Percentiles rank a stretch among this genome's conserved stretches.
These are phyloP conservation scores for Ctena decussata DNA, from an alignment of 2,888 invertebrate species.

Conservation along the genomic window DNA sequence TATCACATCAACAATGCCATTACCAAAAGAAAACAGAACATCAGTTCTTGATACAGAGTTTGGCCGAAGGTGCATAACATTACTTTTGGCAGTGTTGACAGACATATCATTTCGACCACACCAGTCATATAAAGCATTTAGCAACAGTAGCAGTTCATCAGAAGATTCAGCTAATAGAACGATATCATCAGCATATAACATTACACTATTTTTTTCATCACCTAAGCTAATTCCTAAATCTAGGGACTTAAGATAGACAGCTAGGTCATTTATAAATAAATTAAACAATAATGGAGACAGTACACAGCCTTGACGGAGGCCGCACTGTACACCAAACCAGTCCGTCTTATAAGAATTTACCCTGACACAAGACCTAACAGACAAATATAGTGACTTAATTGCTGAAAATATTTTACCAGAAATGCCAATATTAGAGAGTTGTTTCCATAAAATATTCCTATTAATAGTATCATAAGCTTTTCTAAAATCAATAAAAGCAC, in stretches of 20 bases:
- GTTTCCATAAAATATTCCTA: slow-evolving; percentile 20
- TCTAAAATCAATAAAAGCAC: slow-evolving; percentile 38
- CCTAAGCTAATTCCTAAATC: slow-evolving; percentile 32
- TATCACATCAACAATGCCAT: neutral
- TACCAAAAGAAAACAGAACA: neutral
- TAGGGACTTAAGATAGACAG: slow-evolving; percentile 25
- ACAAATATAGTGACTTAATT: slow-evolving; percentile 24
- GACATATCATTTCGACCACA: neutral
- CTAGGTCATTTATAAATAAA: slow-evolving; percentile 47
- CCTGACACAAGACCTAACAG: slow-evolving; percentile 32
- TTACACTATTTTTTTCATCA: slow-evolving; percentile 34
- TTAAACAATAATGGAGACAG: slow-evolving; percentile 59
- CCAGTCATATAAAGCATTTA: neutral
- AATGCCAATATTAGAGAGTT: slow-evolving; percentile 1
- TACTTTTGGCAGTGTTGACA: neutral
- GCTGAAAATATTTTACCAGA: slow-evolving; percentile 21
- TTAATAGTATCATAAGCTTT: slow-evolving; percentile 44
- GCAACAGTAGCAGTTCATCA: neutral
- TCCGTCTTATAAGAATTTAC: slow-evolving; percentile 23
- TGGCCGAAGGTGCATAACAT: neutral
- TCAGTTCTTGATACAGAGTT: neutral
- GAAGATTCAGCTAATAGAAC: slow-evolving; percentile 21
- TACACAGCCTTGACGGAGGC: slow-evolving; percentile 49
- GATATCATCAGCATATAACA: slow-evolving; percentile 46
- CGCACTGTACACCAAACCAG: slow-evolving; percentile 44